phyloP scores from a whole-genome alignment of 2,113 vertebrate genomes.

The Myanophis thanlyinensis region DNA sequence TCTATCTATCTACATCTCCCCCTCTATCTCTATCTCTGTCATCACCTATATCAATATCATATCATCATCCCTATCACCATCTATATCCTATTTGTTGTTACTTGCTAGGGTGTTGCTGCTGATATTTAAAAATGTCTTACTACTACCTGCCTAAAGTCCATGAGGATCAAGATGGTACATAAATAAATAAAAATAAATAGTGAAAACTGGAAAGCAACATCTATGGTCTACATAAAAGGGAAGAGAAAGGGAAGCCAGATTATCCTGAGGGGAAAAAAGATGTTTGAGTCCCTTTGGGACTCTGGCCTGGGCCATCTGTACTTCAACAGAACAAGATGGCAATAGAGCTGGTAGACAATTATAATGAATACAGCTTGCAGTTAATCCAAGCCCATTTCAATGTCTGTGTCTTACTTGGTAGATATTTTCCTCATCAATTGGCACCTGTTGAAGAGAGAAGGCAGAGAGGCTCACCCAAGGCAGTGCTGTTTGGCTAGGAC shows the following conservation, averaged over 20 bases:
- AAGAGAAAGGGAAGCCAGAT: neutral
- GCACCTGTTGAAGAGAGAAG: neutral
- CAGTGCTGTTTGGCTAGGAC: neutral
- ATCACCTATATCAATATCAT: too few relatives aligned
- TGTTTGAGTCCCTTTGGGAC: neutral
- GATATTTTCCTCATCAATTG: neutral
- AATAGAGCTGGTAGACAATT: neutral
- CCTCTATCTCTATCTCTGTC: too few relatives aligned
- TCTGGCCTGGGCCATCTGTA: neutral
- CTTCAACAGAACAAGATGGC: neutral
- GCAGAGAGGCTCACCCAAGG: neutral
- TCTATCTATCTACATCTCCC: too few relatives aligned
- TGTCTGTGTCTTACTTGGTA: neutral
- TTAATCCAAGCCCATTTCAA: neutral
- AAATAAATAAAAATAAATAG: neutral
- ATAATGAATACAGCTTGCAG: neutral
- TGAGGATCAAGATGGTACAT: neutral
- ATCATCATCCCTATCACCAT: too few relatives aligned
- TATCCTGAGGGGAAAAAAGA: neutral
- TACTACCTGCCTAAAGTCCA: neutral
- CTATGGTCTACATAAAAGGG: neutral
- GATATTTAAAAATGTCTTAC: neutral
- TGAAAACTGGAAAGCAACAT: neutral
- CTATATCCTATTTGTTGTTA: neutral
- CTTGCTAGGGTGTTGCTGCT: neutral